A percentile compares a stretch with the other conserved stretches of the same genome.
Evolutionary conservation across 1,140 invertebrate genomes (phyloP).

Genomic region (Neodiprion fabricii): DNA sequence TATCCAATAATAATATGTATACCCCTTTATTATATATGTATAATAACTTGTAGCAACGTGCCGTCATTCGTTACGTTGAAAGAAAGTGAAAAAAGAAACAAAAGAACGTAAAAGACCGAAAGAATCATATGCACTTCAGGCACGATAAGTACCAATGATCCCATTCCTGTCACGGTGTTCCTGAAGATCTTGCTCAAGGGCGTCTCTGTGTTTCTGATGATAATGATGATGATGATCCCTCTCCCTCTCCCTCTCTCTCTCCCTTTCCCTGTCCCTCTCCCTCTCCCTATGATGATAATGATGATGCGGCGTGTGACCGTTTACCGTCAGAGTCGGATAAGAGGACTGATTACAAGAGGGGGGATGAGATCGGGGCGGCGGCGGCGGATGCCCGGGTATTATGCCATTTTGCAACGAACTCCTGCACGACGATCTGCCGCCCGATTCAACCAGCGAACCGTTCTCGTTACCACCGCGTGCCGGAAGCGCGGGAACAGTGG

Average conservation of each 20-base stretch:
- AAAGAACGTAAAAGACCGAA: too few species aligned
- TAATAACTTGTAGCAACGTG: too few species aligned
- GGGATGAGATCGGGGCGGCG: conserved; percentile 42
- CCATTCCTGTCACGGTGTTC: conserved; percentile 34
- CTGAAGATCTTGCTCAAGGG: conserved; percentile 40
- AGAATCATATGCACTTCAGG: conserved; percentile 28
- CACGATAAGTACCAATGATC: conserved; percentile 40
- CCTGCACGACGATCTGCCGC: background rate
- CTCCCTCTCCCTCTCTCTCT: conserved; percentile 8
- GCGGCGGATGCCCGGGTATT: conserved; percentile 24
- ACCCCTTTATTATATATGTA: too few species aligned
- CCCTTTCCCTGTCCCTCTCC: conserved; percentile 26
- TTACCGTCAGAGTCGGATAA: conserved; percentile 49
- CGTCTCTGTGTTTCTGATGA: conserved; percentile 34
- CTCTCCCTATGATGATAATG: conserved; percentile 43
- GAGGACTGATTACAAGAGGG: conserved; percentile 41
- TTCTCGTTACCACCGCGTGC: background rate
- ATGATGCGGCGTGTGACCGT: conserved; percentile 40
- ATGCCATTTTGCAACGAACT: background rate
- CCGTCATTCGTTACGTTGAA: too few species aligned
- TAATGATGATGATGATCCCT: conserved; percentile 17
- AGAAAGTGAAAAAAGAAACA: too few species aligned
- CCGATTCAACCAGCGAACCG: background rate
- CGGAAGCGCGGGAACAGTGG: conserved; percentile 23
- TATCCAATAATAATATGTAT: too few species aligned